These are phyloP conservation scores for Xenus cinereus DNA, from an alignment of 2,113 vertebrate genomes.

Conservation along the genomic window DNA sequence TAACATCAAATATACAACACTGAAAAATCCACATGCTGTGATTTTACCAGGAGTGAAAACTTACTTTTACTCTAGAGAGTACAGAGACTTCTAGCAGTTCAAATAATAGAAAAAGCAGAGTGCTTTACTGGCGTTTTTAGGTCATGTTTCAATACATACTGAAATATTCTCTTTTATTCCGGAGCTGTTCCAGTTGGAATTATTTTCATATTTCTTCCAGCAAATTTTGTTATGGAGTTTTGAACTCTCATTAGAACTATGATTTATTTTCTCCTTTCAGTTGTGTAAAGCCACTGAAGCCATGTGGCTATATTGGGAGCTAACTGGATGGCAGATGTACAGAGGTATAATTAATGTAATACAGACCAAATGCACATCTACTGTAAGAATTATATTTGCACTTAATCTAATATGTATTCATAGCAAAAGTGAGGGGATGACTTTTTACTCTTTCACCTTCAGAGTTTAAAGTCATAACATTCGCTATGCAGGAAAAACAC, in stretches of 20 bases:
- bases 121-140: conserved; percentile 45
- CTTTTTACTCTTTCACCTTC: conserved; percentile 4
- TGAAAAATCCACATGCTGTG: background rate
- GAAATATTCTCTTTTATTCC: conserved; percentile 52
- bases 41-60: conserved; percentile 29
- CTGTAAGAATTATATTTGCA: background rate
- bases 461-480: background rate
- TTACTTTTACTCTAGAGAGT: conserved; percentile 6
- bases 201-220: conserved; percentile 40
- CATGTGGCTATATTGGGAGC: conserved; percentile 2
- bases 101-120: conserved; percentile 36
- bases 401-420: background rate
- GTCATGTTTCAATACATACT: conserved; percentile 43
- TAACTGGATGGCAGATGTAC: conserved; percentile 15
- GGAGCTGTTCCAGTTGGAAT: conserved; percentile 21
- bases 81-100: conserved; percentile 1
- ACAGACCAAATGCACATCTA: conserved; percentile 1
- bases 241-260: conserved; percentile 1
- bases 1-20: background rate
- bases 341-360: conserved; percentile 22
- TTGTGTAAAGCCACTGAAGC: background rate
- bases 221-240: conserved; percentile 5
- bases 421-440: background rate
- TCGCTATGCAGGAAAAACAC: background rate
- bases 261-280: conserved; percentile 36